These are phyloP conservation scores for Malacoraja senta DNA, from an alignment of 2,797 vertebrate genomes.

Conservation along the genomic window DNA sequence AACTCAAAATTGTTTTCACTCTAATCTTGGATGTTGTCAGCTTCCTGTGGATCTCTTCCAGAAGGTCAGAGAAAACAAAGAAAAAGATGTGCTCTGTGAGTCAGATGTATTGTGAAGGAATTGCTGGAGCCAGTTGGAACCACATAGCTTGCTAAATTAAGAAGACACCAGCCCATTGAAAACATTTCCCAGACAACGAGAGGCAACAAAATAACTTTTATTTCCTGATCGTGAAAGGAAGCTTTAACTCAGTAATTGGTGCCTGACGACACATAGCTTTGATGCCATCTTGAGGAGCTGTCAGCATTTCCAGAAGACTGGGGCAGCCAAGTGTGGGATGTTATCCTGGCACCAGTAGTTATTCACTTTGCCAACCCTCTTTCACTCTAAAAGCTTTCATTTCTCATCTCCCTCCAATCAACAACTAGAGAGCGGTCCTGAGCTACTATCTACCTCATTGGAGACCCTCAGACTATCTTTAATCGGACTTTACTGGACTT, in stretches of 20 bases:
- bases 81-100: neutral
- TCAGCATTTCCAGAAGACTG: neutral
- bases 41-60: neutral
- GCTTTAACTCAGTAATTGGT: neutral
- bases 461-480: no score
- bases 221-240: neutral
- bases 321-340: neutral
- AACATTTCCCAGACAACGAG: neutral
- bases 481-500: no score
- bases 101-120: neutral
- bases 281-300: neutral
- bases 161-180: neutral
- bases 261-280: neutral
- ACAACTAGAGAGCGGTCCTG: no score
- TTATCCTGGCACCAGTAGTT: neutral
- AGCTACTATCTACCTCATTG: no score
- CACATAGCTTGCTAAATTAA: neutral
- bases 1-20: neutral
- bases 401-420: neutral
- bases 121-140: neutral
- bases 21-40: neutral
- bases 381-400: neutral
- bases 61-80: no score
- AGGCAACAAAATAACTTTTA: neutral
- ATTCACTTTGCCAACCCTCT: neutral